These are phyloP conservation scores for Amphipoea oculea DNA, from an alignment of 2,888 invertebrate species.

Conservation along the genomic window DNA sequence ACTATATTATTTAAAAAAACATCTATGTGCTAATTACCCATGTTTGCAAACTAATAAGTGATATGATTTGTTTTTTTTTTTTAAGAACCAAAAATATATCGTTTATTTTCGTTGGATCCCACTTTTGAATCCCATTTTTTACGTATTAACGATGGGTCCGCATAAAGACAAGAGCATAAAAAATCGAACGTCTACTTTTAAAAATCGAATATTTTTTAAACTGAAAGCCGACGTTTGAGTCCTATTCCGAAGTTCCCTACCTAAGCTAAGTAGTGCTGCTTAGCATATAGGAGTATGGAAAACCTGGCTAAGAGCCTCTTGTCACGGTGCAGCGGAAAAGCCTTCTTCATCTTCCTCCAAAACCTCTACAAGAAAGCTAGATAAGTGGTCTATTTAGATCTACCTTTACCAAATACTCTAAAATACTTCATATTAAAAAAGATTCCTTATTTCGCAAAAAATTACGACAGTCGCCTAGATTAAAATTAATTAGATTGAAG, in stretches of 20 bases:
- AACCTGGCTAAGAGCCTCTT: slow-evolving; percentile 1
- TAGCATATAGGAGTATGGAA: not conserved
- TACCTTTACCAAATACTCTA: not conserved
- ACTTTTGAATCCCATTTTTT: too few relatives aligned
- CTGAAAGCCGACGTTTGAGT: too few relatives aligned
- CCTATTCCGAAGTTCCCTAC: too few relatives aligned
- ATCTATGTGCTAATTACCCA: not conserved
- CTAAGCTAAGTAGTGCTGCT: not conserved
- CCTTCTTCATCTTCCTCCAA: not conserved
- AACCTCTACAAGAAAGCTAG: not conserved
- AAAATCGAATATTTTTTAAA: not conserved
- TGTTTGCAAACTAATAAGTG: not conserved
- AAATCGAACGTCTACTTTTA: not conserved
- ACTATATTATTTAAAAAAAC: not conserved
- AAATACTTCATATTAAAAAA: not conserved
- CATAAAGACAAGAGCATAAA: too few relatives aligned
- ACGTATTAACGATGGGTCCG: too few relatives aligned
- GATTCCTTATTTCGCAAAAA: not conserved
- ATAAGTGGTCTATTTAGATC: too few relatives aligned
- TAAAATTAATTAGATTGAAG: not conserved
- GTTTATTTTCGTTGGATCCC: too few relatives aligned
- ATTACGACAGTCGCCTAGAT: accelerated
- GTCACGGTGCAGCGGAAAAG: not conserved
- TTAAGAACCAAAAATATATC: too few relatives aligned
- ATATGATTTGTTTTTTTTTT: too few relatives aligned